Evolutionary conservation across 2,888 invertebrate species (phyloP), one percentile per base, ranked within the genome.

Genomic region (Chalcosyrphus nemorum): DNA sequence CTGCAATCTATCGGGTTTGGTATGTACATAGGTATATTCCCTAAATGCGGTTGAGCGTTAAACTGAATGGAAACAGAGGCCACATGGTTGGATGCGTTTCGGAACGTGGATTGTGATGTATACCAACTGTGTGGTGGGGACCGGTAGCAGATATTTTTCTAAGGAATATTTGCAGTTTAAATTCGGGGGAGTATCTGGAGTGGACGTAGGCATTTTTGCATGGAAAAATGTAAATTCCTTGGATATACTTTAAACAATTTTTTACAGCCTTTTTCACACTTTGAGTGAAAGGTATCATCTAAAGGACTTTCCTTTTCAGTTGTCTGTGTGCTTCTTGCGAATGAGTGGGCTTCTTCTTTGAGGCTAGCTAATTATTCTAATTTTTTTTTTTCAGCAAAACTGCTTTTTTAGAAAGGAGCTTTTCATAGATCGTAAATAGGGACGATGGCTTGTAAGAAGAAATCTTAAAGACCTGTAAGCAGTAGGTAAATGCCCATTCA

Each of bases 71-170:
- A 29, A 65, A 61, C 54, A 45, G 54, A 35, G 56, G 45, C 54
- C 54, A 56, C 54, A 70, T 75, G 68, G 81, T 75, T 70, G 68
- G 68, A 56, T 75, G 75, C 63, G 52, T 80, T 80, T 66, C 45
- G 43, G 65, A 52, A 59, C 52, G 65, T 50, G 45, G 50, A 56
- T 56, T 54, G n/a, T 75, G 54, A 68, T 81, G 47, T 29, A 9
- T 43, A 35, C 21, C 24, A 43, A 29, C 11, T 27, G 43, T 27
- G 11, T 9, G 19, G n/a, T 11, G 27, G 13, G 29, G 3, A 27
- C n/a, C 27, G 11, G 32, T 5, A 32, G 11, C 32, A 15, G 27
- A 15, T 27, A 9, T 2, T 15, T 43, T 43, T 27, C 15, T 43
- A 19, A 56, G 17, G 21, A 56, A 35, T 35, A n/a, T 45, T 45